Evolutionary conservation across 2,113 vertebrate species (phyloP), one percentile per base, ranked within the genome.

Genomic region (Lynx canadensis): DNA sequence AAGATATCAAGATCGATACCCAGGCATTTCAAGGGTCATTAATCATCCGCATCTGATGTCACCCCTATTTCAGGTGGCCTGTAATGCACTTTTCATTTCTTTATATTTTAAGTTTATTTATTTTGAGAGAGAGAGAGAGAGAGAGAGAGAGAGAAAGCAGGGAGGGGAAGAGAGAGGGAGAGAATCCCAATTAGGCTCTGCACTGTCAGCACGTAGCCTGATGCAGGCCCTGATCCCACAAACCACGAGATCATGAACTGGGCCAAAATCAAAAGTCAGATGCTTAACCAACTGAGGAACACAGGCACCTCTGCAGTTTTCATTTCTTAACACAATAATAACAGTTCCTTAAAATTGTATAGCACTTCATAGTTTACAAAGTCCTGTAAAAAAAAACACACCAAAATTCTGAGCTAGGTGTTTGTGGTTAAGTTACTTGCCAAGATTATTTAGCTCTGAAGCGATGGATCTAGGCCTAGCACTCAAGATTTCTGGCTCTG

Each of bases 21-120:
- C 63, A 6, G 13, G 65, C 38, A 6, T 89, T 85, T 82, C 78
- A 79, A 71, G 74, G 55, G 50, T 29, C 21, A 5, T 57, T 50
- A 38, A 31, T 71, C 60, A 86, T 50, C 36, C 25, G 36, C 25
- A 36, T 38, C 57, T 31, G 36, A 31, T 57, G 55, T 60, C 33
- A 48, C 14, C 27, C 74, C 76, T 81, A 57, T 55, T 94, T 90
- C 55, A 48, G 71, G 19, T 65, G 63, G 66, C 36, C 38, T 5
- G 29, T 45, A 68, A 91, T 18, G 41, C 60, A 60, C 65, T 89
- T 91, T 93, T 71, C 36, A 68, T 55, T 96, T 95, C 88, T 96
- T 80, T 31, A 2, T 65, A 31, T 65, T 13, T 65, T 60, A 60
- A 60, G 21, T 60, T 60, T 60, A 60, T 23, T 60, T 60, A 57